Evolutionary conservation across 37 sponge, comb jelly and placozoan species (phyloP).

Genomic region (Cladorhizidae sp.): DNA sequence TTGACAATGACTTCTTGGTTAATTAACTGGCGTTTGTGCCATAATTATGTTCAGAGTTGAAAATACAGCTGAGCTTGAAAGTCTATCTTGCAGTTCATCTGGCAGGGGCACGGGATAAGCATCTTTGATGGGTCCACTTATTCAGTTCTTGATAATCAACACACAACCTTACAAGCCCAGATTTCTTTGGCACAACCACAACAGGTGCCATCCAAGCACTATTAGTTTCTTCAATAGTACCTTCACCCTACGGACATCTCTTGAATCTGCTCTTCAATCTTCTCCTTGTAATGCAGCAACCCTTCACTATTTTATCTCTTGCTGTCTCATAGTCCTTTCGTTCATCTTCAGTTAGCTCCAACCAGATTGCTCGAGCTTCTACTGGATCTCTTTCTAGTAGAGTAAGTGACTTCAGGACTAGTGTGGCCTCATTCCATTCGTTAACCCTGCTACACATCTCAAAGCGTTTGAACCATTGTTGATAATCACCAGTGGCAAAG

Average conservation of each 20-base stretch:
- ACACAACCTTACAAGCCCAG: conserved; percentile 56
- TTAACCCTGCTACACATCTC: no score
- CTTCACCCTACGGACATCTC: conserved; percentile 57
- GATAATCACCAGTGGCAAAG: conserved; percentile 33
- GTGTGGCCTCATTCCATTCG: conserved; percentile 35
- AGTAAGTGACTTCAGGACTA: conserved; percentile 37
- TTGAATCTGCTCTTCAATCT: conserved; percentile 46
- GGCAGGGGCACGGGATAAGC: conserved; percentile 64
- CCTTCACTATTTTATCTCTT: not conserved
- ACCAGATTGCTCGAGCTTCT: conserved; percentile 52
- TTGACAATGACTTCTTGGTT: conserved; percentile 25
- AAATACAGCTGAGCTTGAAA: conserved; percentile 52
- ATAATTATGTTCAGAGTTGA: conserved; percentile 50
- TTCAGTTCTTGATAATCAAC: conserved; percentile 71
- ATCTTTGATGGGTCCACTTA: conserved; percentile 38
- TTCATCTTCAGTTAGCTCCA: conserved; percentile 29
- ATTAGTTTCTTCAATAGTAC: conserved; percentile 48
- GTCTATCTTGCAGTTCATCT: conserved; percentile 63
- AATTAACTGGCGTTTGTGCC: conserved; percentile 61
- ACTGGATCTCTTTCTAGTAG: conserved; percentile 49
- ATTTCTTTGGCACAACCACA: conserved; percentile 57
- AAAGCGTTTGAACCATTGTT: conserved; percentile 40
- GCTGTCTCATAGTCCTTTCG: conserved; percentile 16
- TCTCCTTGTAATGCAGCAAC: conserved; percentile 26
- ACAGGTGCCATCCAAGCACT: no score